phyloP scores from a whole-genome alignment of 2,797 vertebrate genomes.

The Sebastes kiyomatsui region DNA sequence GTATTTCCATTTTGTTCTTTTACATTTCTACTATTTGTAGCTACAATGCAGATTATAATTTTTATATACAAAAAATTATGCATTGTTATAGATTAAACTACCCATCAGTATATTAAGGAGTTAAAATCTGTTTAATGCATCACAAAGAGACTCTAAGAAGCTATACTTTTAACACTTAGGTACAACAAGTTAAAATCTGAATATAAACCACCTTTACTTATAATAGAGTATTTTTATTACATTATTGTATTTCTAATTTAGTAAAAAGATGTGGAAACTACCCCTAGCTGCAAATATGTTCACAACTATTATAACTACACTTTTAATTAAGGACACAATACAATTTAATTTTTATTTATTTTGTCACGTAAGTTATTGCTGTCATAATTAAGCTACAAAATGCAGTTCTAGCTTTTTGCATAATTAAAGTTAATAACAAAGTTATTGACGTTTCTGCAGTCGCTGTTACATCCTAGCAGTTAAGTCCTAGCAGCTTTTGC shows the following conservation, averaged over 20 bases:
- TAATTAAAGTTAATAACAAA: background rate
- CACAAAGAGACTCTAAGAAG: background rate
- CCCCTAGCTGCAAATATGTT: background rate
- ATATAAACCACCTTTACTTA: background rate
- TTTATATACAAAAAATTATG: background rate
- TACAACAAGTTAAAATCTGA: background rate
- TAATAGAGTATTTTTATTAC: background rate
- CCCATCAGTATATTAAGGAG: background rate
- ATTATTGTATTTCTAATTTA: background rate
- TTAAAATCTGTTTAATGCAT: background rate
- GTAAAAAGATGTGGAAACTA: background rate
- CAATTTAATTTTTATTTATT: background rate
- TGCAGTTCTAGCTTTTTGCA: background rate
- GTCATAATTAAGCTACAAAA: background rate
- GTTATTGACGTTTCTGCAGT: background rate
- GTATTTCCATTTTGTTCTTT: background rate
- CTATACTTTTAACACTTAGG: background rate
- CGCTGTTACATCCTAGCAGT: too few relatives aligned
- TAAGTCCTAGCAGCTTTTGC: too few relatives aligned
- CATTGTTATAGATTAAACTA: background rate
- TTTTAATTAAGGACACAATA: background rate
- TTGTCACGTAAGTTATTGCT: background rate
- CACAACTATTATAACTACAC: background rate
- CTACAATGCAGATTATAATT: background rate
- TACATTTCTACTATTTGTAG: background rate